Conservation (phyloP, 2,888 invertebrate genomes). For the Allacma fusca region DNA sequence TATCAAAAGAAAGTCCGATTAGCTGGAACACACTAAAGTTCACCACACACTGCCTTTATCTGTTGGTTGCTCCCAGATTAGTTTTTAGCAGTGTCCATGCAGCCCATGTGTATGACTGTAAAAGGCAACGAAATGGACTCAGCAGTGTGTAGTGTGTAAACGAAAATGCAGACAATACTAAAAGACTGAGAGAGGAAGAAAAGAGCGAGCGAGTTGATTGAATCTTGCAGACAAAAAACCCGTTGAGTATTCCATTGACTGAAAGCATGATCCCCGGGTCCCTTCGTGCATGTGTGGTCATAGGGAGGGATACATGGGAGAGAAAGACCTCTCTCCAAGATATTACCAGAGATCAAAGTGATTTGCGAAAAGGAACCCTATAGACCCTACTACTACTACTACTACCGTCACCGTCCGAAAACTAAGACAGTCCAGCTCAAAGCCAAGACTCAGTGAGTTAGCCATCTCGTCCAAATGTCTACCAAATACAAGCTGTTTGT, state of each 20-base stretch:
- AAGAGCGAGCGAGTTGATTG: slow-evolving; percentile 40
- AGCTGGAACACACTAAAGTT: slow-evolving; percentile 34
- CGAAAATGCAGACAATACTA: slow-evolving; percentile 9
- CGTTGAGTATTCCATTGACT: slow-evolving; percentile 34
- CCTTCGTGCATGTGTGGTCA: neutral
- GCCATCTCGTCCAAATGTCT: slow-evolving; percentile 29
- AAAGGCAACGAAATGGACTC: slow-evolving; percentile 3
- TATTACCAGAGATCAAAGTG: slow-evolving; percentile 34
- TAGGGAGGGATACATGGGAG: neutral
- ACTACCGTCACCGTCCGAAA: neutral
- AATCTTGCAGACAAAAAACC: slow-evolving; percentile 38
- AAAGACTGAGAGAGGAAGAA: slow-evolving; percentile 22
- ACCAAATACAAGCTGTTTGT: neutral
- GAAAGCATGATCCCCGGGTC: slow-evolving; percentile 30
- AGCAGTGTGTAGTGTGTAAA: neutral
- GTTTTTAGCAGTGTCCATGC: slow-evolving; percentile 20
- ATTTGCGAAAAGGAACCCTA: slow-evolving; percentile 31
- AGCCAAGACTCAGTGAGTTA: too few relatives aligned
- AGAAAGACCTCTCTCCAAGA: slow-evolving; percentile 17
- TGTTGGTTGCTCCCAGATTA: slow-evolving; percentile 16
- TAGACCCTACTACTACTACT: neutral
- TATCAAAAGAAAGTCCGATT: slow-evolving; percentile 38
- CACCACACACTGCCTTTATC: slow-evolving; percentile 33
- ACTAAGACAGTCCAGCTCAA: neutral
- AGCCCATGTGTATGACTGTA: neutral